These are phyloP conservation scores for Cepaea nemoralis DNA, from an alignment of 1,140 invertebrate species.

Conservation along the genomic window DNA sequence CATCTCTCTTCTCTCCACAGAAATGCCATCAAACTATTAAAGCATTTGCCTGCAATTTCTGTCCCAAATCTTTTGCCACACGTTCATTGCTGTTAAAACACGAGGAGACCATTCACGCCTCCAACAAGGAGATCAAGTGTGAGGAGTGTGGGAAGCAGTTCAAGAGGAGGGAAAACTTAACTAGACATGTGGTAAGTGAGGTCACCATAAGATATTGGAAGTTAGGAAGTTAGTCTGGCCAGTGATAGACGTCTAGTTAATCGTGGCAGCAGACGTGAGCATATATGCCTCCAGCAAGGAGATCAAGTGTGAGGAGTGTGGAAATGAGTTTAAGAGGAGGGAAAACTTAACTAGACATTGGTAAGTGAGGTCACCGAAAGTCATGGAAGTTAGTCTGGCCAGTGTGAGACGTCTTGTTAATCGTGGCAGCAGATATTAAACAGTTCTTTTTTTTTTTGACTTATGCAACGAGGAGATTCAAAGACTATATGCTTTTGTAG, in stretches of 20 bases:
- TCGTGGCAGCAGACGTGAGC: no score
- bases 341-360: slow-evolving; percentile 37
- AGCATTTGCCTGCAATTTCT: slow-evolving; percentile 30
- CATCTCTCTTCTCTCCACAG: slow-evolving; percentile 1
- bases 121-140: slow-evolving; percentile 17
- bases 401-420: no score
- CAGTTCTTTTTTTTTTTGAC: no score
- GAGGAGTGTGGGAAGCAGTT: slow-evolving; percentile 7
- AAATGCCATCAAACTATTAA: slow-evolving; percentile 11
- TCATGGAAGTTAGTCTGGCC: no score
- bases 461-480: no score
- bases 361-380: no score
- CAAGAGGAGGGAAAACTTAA: slow-evolving; percentile 28
- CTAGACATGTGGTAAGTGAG: slow-evolving; percentile 40
- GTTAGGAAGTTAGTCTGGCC: no score
- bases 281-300: slow-evolving; percentile 19
- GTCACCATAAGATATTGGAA: no score
- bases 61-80: not conserved
- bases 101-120: slow-evolving; percentile 25
- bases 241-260: no score
- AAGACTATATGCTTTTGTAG: no score
- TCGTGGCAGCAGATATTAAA: no score
- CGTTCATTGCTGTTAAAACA: slow-evolving; percentile 6
- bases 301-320: slow-evolving; percentile 14
- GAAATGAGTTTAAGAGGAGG: slow-evolving; percentile 17